phyloP scores from a whole-genome alignment of 2,113 vertebrate genomes.

The Kryptolebias marmoratus region DNA sequence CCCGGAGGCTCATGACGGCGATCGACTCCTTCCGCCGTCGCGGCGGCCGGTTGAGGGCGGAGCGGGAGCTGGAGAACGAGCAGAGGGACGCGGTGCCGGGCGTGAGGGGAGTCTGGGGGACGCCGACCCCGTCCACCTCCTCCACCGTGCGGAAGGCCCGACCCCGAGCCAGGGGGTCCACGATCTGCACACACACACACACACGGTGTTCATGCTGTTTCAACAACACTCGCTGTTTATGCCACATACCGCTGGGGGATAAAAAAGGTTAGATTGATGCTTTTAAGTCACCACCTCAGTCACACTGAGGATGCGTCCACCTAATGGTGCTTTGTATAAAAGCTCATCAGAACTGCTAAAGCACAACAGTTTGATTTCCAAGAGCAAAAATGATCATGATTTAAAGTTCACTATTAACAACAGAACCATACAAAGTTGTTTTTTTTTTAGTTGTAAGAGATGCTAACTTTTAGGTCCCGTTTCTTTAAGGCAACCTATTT shows the following conservation, averaged over 20 bases:
- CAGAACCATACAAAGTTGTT: no score
- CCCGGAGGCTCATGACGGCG: conserved; percentile 96
- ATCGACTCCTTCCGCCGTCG: conserved; percentile 94
- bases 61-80: conserved; percentile 97
- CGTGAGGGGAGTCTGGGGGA: conserved; percentile 88
- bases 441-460: no score
- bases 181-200: conserved; percentile 81
- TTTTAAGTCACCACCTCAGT: no score
- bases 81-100: conserved; percentile 91
- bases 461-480: no score
- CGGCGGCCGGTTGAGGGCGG: conserved; percentile 88
- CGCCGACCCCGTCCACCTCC: conserved; percentile 87
- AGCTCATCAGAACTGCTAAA: no score
- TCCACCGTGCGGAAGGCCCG: conserved; percentile 93
- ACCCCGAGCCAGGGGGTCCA: conserved; percentile 93
- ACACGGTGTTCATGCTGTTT: neutral
- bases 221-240: neutral
- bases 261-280: neutral
- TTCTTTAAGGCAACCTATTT: no score
- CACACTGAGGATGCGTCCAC: no score
- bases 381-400: no score
- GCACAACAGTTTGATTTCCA: no score
- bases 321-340: no score
- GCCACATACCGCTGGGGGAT: neutral
- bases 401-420: no score